Conservation (phyloP, 2,888 invertebrate species). For the Gastrophysa polygoni region DNA sequence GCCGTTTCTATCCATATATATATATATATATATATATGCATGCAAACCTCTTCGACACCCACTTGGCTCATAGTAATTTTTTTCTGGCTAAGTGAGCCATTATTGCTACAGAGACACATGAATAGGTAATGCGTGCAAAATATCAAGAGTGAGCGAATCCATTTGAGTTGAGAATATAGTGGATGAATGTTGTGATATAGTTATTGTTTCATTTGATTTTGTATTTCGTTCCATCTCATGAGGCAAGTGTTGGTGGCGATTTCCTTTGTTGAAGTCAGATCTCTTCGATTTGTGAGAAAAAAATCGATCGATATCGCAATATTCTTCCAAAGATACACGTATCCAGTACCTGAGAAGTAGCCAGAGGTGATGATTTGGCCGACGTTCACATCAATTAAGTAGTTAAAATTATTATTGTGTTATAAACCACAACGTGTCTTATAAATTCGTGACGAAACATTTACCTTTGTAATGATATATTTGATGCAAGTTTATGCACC, state of each 20-base stretch:
- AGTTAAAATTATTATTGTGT: conserved; percentile 4
- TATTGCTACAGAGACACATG: background rate
- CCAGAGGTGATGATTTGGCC: conserved; percentile 8
- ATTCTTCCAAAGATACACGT: background rate
- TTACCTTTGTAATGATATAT: conserved; percentile 12
- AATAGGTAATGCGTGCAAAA: background rate
- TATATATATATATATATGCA: background rate
- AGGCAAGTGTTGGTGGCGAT: too few species aligned
- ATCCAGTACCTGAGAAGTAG: background rate
- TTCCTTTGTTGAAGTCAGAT: too few species aligned
- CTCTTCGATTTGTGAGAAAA: too few species aligned
- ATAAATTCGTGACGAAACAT: conserved; percentile 12
- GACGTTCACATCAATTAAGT: conserved; percentile 11
- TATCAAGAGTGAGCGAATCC: background rate
- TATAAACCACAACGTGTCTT: conserved; percentile 10
- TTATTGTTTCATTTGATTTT: too few species aligned
- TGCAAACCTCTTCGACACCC: background rate
- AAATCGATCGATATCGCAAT: too few species aligned
- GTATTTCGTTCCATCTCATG: too few species aligned
- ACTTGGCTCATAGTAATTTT: background rate
- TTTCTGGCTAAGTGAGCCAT: background rate
- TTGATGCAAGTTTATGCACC: conserved; percentile 7
- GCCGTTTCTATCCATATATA: too few species aligned
- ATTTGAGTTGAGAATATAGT: background rate
- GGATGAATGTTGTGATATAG: too few species aligned